Base-by-base conservation (phyloP, 2,113 vertebrate species). In the Syngnathoides biaculeatus region DNA sequence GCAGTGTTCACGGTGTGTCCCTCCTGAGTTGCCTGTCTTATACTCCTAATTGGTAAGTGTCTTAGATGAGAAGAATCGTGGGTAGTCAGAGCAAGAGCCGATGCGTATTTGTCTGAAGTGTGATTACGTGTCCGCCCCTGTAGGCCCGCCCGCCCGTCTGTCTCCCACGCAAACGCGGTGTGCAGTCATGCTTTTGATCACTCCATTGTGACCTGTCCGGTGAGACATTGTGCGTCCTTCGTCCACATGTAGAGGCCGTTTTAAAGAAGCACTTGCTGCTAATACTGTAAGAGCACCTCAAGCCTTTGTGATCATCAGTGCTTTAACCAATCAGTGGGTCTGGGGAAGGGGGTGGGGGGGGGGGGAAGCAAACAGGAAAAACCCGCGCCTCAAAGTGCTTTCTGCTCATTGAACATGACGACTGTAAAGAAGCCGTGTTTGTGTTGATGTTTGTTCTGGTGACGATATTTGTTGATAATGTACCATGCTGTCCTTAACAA, bases 291-390 rank as follows among this genome's bases (percentile, higher is more conserved):
- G 73, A 88, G 85, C 84, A 90, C 85, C 87, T 85, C 79, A 86
- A 90, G 85, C 89, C 88, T 89, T 90, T 90, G 79, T 86, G 81
- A 88, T 90, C 84, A 83, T 90, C 82, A 91, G 88, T 86, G 83
- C 87, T 88, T 90, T 90, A 89, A 80, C 76, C 86, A 86, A 83
- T 89, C 77, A 83, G 87, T 79, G 83, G 84, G 79, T 77, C 81
- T 78, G 62, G 68, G 45, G 78, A 26, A 57, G 26, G 14, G 27
- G 22, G 14, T 8, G 12, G 22, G 52, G 10, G 24, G 2, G 22
- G n/a, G n/a, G n/a, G n/a, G n/a, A n/a, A n/a, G n/a, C n/a, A n/a
- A 30, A 30, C 26, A 30, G 26, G 2, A 30, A 57, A 77, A 63
- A 72, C 67, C 68, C 70, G 12, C 80, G 81, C 78, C 83, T 87